These are phyloP conservation scores for Phoeniculus purpureus DNA, from an alignment of 2,797 vertebrate species.

Conservation along the genomic window DNA sequence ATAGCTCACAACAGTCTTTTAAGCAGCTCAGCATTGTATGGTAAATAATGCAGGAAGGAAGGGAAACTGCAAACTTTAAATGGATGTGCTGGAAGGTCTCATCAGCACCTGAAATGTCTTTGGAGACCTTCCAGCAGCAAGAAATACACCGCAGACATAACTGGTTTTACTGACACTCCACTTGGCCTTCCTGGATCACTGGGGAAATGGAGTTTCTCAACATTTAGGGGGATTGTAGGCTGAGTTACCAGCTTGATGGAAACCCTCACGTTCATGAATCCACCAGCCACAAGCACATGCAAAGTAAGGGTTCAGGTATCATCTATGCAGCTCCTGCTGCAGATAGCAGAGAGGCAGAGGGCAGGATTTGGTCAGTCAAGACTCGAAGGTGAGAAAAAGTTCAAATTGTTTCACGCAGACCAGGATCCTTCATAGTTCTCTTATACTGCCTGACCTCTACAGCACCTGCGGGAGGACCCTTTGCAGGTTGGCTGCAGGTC, in stretches of 20 bases:
- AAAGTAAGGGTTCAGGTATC: neutral
- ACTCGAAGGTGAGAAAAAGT: neutral
- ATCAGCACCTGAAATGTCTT: conserved; percentile 1
- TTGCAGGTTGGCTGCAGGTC: fast-evolving
- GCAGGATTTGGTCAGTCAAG: neutral
- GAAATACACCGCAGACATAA: neutral
- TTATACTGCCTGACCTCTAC: fast-evolving
- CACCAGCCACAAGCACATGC: neutral
- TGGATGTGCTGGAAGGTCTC: conserved; percentile 36
- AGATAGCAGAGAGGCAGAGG: neutral
- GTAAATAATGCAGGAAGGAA: conserved; percentile 70
- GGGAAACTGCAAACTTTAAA: conserved; percentile 49
- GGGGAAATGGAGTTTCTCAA: neutral
- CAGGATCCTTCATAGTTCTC: neutral
- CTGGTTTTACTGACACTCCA: neutral
- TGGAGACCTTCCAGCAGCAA: conserved; percentile 31
- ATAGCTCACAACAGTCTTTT: conserved; percentile 30
- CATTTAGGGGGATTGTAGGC: neutral
- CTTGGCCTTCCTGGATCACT: neutral
- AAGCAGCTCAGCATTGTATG: neutral
- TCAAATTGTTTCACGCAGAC: neutral
- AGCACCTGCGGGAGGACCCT: neutral
- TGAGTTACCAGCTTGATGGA: neutral
- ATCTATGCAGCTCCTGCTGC: neutral
- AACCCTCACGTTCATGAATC: neutral